phyloP scores from a whole-genome alignment of 2,888 invertebrate species.

The Chelonus formosanus region DNA sequence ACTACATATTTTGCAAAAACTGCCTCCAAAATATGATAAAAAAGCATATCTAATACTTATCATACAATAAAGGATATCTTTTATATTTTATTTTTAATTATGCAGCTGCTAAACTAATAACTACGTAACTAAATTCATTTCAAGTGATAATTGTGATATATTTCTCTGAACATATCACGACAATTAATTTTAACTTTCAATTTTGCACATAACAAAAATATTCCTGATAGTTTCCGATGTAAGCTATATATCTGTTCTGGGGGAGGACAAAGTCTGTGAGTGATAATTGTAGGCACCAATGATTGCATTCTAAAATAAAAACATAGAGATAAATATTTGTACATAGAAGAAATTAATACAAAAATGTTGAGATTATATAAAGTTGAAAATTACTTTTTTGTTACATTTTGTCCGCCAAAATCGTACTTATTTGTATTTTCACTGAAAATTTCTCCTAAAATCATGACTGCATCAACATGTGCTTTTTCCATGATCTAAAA shows the following conservation, averaged over 20 bases:
- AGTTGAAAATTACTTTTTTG: constrained; percentile 51
- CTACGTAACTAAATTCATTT: constrained; percentile 36
- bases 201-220: constrained; percentile 91
- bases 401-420: constrained; percentile 82
- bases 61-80: no score
- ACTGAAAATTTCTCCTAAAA: constrained; percentile 94
- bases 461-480: constrained; percentile 96
- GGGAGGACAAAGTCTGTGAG: constrained; percentile 93
- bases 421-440: constrained; percentile 79
- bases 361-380: neutral
- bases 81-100: neutral
- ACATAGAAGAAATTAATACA: no score
- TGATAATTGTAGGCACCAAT: constrained; percentile 91
- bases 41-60: no score
- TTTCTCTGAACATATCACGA: constrained; percentile 81
- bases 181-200: constrained; percentile 84
- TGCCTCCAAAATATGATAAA: no score
- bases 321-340: neutral
- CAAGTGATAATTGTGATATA: constrained; percentile 76
- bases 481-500: constrained; percentile 87
- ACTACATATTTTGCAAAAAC: no score
- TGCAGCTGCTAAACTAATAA: neutral
- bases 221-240: constrained; percentile 95
- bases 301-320: constrained; percentile 72
- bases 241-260: constrained; percentile 98